phyloP scores from a whole-genome alignment of 1,140 invertebrate genomes.

The Octopus sinensis region DNA sequence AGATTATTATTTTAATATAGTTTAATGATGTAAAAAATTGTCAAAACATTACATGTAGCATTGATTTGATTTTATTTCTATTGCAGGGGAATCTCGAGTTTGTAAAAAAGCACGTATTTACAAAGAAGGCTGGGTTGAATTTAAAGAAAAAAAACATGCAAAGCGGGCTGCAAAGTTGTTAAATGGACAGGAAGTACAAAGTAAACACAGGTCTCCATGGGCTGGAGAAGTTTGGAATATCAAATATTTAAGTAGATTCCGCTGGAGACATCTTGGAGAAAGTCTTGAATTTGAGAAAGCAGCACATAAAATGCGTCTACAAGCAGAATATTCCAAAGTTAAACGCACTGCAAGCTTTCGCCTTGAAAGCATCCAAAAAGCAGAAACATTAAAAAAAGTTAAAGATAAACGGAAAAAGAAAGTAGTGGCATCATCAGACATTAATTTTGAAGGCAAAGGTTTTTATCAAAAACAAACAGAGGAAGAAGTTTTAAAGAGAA shows the following conservation, averaged over 20 bases:
- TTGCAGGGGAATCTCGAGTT: slow-evolving; percentile 42
- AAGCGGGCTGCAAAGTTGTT: slow-evolving; percentile 77
- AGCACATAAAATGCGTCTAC: slow-evolving; percentile 78
- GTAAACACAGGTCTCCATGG: slow-evolving; percentile 77
- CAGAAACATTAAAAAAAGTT: slow-evolving; percentile 66
- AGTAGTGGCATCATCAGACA: background rate
- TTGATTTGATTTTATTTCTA: slow-evolving; percentile 16
- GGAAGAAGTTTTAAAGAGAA: slow-evolving; percentile 42
- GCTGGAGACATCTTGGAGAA: slow-evolving; percentile 92
- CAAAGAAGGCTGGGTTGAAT: slow-evolving; percentile 95
- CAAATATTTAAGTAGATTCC: slow-evolving; percentile 88
- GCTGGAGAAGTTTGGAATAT: slow-evolving; percentile 91
- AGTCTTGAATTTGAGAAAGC: slow-evolving; percentile 85
- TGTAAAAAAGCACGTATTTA: slow-evolving; percentile 64
- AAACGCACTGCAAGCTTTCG: slow-evolving; percentile 83
- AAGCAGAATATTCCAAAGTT: slow-evolving; percentile 84
- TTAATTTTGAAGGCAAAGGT: slow-evolving; percentile 23
- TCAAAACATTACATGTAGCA: background rate
- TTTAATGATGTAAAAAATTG: background rate
- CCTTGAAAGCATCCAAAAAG: slow-evolving; percentile 77
- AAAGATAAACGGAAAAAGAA: slow-evolving; percentile 27
- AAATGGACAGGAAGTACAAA: slow-evolving; percentile 86
- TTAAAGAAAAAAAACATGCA: slow-evolving; percentile 82
- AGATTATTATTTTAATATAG: too few relatives aligned
- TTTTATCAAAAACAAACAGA: slow-evolving; percentile 45